Base-by-base conservation (phyloP, 2,888 invertebrate genomes). In the Mythimna impura region DNA sequence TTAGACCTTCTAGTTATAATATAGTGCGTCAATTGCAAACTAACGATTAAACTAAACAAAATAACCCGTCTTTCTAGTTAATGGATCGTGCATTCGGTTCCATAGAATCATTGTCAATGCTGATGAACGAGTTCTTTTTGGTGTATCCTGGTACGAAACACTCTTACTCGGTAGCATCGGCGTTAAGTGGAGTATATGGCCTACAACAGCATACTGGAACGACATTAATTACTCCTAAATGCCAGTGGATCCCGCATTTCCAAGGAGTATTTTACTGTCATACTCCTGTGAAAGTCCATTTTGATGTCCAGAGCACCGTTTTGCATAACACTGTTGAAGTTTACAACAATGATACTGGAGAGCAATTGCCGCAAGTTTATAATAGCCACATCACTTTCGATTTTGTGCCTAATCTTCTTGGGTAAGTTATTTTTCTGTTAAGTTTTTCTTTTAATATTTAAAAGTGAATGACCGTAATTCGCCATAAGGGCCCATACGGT, bases 161-260 rank as follows among this genome's bases (percentile, higher is more conserved):
- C 0, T 93, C 95, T 0, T 96, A 93, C 68, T 95, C 96, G 0
- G 89, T 95, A 0, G 89, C 94, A 0, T 94, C 95, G 9, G 96
- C 93, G 0, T 85, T 96, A 0, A 91, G 90, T 30, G 95, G 95
- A 6, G 84, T 88, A 0, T 90, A 89, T 43, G 92, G 92, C 0
- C 60, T 95, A 0, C 87, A 92, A 3, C 94, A 94, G 55, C 87
- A 92, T 62, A 82, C 55, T 22, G 95, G 96, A 0, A 68, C 70
- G 0, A 80, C 90, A 2, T 58, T 71, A 0, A 79, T 93, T 0
- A 90, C 92, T 3, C 71, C 92, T 0, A 89, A 86, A 61, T 94
- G 94, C 89, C 92, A 90, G 68, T 96, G 96, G 96, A 87, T 96
- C 1, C 95, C 96, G 0, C 94, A 90, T 66, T 95, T 96, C 65